phyloP scores from a whole-genome alignment of 2,797 vertebrate genomes.

The Pachyuromys duprasi region DNA sequence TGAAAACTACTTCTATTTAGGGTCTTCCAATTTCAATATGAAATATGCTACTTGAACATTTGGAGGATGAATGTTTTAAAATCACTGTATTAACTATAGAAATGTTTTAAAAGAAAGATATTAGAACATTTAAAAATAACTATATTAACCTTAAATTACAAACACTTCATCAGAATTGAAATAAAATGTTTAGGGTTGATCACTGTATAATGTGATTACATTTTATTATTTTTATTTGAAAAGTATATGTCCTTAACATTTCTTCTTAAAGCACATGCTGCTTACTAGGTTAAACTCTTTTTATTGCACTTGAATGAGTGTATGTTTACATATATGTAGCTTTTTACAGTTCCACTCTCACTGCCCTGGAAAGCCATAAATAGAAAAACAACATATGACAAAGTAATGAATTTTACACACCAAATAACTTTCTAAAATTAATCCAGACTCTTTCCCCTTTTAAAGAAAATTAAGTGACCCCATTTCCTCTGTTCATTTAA shows the following conservation, averaged over 20 bases:
- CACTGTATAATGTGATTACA: background rate
- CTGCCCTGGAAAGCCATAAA: slow-evolving; percentile 9
- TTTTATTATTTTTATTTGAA: slow-evolving; percentile 1
- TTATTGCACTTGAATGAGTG: slow-evolving; percentile 15
- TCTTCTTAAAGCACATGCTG: background rate
- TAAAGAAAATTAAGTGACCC: slow-evolving; percentile 70
- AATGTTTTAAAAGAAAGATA: background rate
- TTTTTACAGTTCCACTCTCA: background rate
- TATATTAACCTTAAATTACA: background rate
- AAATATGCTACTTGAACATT: background rate
- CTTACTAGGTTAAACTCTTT: background rate
- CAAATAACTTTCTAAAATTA: slow-evolving; percentile 57
- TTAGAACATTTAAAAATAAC: background rate
- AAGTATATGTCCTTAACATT: slow-evolving; percentile 3
- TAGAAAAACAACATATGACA: slow-evolving; percentile 28
- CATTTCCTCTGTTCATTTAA: slow-evolving; percentile 56
- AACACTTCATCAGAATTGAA: background rate
- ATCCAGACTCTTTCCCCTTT: slow-evolving; percentile 49
- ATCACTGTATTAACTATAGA: too few species aligned
- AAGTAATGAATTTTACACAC: slow-evolving; percentile 46
- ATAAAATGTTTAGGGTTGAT: background rate
- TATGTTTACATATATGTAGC: background rate
- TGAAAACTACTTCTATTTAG: background rate
- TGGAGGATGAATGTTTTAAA: background rate
- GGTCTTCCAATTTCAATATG: background rate